Base-by-base conservation (phyloP, 2,113 vertebrate species). In the Calidris pugnax region DNA sequence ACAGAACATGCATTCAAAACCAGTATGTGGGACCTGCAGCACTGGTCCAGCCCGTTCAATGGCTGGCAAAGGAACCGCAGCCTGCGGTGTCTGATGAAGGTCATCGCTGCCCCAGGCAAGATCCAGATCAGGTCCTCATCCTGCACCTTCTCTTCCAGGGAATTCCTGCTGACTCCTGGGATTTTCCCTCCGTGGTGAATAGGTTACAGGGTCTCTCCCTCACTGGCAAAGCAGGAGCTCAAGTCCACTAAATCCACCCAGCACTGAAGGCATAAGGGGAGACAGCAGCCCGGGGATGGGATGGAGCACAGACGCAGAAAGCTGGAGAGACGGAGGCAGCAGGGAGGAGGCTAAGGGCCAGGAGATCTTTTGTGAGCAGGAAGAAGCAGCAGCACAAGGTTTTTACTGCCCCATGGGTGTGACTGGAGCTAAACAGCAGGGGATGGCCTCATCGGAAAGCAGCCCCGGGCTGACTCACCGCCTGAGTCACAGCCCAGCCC, bases 281-380 rank as follows among this genome's bases (percentile, higher is more conserved):
- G 56, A 43, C 21, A 48, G 80, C 56, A 84, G 55, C 11, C 9
- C 41, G 48, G 32, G 48, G 32, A 33, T 37, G 48, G 19, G 19
- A 55, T 8, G 50, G 53, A 91, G 48, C 30, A 32, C 19, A 64
- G 90, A 60, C 60, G 62, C 30, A 68, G 50, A 57, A 43, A 57
- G 41, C 4, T 24, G 66, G 41, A 53, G 30, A 66, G 30, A 26
- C 0, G 0, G 53, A 79, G 28, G 55, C 0, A 1, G 30, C n/a
- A 66, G 14, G 22, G 84, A 80, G 62, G 66, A 73, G 21, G 41
- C 69, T 76, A 82, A 4, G 4, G 50, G 32, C 66, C 17, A 13
- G 33, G 22, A 43, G 1, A 10, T 48, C 55, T 68, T 47, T n/a
- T 32, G 20, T 43, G 45, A 76, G 63, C 17, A 21, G 2, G 7